Percentiles rank a stretch among this genome's conserved stretches.
phyloP scores from a whole-genome alignment of 2,888 invertebrate species.

The Apamea epomidion region DNA sequence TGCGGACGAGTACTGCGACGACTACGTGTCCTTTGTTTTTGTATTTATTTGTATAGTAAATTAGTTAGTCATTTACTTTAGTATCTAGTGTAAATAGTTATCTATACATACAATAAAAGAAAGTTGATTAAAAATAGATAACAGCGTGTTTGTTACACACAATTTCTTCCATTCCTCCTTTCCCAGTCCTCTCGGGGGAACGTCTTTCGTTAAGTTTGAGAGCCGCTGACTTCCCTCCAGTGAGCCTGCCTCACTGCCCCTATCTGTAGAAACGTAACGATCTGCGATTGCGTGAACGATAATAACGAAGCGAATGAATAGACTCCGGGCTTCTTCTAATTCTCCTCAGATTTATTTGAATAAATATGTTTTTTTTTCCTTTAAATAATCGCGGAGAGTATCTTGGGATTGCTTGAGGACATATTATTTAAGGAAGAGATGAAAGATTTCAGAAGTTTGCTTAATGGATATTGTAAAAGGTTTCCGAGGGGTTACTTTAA shows the following conservation, averaged over 20 bases:
- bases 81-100: no score
- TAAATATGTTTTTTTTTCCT: slow-evolving; percentile 35
- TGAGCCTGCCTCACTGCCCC: slow-evolving; percentile 34
- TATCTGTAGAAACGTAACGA: slow-evolving; percentile 58
- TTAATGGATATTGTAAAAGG: not conserved
- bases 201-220: slow-evolving; percentile 36
- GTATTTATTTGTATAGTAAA: no score
- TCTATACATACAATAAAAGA: no score
- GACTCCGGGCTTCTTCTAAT: slow-evolving; percentile 32
- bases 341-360: slow-evolving; percentile 41
- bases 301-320: slow-evolving; percentile 47
- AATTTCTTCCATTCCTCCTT: not conserved
- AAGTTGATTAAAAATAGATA: not conserved
- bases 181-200: not conserved
- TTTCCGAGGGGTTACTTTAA: not conserved
- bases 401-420: slow-evolving; percentile 14
- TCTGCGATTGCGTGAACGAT: slow-evolving; percentile 56
- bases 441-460: slow-evolving; percentile 8
- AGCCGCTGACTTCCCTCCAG: slow-evolving; percentile 24
- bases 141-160: not conserved
- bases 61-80: no score
- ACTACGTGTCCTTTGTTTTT: no score
- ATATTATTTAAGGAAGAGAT: slow-evolving; percentile 26
- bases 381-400: slow-evolving; percentile 19
- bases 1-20: no score